Base-by-base conservation (phyloP, 2,797 vertebrate species). In the Eupleurogrammus muticus region DNA sequence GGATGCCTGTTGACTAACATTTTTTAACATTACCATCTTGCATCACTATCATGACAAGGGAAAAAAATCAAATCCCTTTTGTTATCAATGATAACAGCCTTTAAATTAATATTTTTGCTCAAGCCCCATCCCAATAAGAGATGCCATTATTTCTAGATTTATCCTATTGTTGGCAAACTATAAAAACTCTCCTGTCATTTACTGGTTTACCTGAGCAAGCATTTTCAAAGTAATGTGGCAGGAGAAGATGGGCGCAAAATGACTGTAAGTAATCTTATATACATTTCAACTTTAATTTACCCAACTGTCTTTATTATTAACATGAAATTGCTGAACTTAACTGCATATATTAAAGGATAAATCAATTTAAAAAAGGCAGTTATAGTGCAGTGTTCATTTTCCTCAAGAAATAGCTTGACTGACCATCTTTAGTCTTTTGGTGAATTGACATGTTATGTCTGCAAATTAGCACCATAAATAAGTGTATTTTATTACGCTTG, bases 221-320 rank as follows among this genome's bases (percentile, higher is more conserved):
- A 2, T 44, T 66, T 70, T 78, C 46, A 77, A 34, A 69, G 44
- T 66, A 70, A 9, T 55, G 35, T 80, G 77, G 32, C 76, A 71
- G 58, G 28, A 58, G 70, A 60, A 73, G 32, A 48, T 59, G 62
- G 49, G 58, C 36, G 67, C 12, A 73, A 49, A 73, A 70, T 38
- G 42, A 75, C 70, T 77, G 82, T 80, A 79, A 86, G 77, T 85
- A 83, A 82, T 62, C 47, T 73, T 44, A 44, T 44, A 44, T 44
- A n/a, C 16, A 44, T 44, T 44, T 3, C 40, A 44, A 44, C 16
- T 44, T 17, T 7, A 44, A 42, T 42, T 17, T 16, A 36, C 35
- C 50, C 14, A 10, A 19, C 5, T 54, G 16, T 34, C 4, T 36
- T 23, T 21, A 60, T 24, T 14, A 21, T 16, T 61, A 16, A 57